Conservation (phyloP, 2,888 invertebrate genomes). For the Acanthosepion lycidas region DNA sequence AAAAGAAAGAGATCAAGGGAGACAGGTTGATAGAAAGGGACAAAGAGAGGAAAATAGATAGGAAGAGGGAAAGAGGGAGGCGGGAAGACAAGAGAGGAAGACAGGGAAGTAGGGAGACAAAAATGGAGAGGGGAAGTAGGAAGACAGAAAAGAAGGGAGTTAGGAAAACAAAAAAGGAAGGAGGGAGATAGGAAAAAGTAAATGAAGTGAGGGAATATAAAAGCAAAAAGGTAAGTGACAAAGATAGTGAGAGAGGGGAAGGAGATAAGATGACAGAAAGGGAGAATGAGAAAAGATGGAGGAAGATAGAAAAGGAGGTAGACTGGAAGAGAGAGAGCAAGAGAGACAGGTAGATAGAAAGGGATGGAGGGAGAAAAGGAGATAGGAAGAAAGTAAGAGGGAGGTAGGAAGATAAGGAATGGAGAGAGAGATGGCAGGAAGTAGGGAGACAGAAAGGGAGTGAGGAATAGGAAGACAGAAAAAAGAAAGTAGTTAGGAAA, state of each 20-base stretch:
- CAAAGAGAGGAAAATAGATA: not conserved
- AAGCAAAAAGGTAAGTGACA: not conserved
- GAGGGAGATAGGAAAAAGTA: not conserved
- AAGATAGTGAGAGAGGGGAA: too few species aligned
- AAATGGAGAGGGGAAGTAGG: not conserved
- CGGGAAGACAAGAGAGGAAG: too few species aligned
- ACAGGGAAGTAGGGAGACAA: not conserved
- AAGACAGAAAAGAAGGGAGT: not conserved
- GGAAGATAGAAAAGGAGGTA: too few species aligned
- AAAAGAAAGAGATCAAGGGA: not conserved
- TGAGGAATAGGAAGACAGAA: too few species aligned
- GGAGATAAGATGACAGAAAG: too few species aligned
- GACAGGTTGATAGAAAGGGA: not conserved
- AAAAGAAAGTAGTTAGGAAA: not conserved
- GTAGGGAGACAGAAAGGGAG: too few species aligned
- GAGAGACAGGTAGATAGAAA: not conserved
- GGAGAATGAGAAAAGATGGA: too few species aligned
- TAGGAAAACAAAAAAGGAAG: not conserved
- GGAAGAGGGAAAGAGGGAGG: not conserved
- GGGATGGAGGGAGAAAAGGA: not conserved
- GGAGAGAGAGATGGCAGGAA: too few species aligned
- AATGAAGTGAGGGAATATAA: not conserved
- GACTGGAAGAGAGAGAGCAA: too few species aligned
- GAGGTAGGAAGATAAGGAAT: not conserved
- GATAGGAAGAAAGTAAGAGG: not conserved